Evolutionary conservation across 2,888 invertebrate genomes (phyloP).

Genomic region (Meiosimyza platycephala): DNA sequence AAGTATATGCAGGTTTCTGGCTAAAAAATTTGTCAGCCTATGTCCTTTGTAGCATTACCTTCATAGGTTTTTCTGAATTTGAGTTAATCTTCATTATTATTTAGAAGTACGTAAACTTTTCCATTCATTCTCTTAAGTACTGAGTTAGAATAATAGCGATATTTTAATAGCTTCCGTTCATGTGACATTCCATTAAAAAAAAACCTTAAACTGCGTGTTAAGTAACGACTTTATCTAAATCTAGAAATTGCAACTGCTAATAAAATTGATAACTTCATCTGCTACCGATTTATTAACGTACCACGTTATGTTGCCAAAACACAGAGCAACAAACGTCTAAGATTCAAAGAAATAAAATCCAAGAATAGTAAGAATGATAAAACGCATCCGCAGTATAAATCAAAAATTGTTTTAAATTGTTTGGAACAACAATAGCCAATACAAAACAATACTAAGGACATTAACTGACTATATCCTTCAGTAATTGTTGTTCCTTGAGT

Average conservation of each 20-base stretch:
- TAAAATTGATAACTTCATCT: constrained; percentile 27
- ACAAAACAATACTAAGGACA: constrained; percentile 3
- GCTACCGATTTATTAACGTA: constrained; percentile 17
- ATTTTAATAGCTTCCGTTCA: not conserved
- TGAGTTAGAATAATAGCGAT: not conserved
- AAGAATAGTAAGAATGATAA: constrained; percentile 22
- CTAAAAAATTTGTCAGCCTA: too few species aligned
- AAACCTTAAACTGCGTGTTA: too few species aligned
- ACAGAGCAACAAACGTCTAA: not conserved
- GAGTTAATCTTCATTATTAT: too few species aligned
- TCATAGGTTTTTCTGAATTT: too few species aligned
- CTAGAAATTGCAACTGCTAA: constrained; percentile 9
- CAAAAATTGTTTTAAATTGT: constrained; percentile 17
- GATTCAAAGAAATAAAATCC: not conserved
- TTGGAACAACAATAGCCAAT: constrained; percentile 14
- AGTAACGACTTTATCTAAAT: not conserved
- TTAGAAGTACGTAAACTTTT: too few species aligned
- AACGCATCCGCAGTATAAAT: constrained; percentile 31
- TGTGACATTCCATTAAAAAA: too few species aligned
- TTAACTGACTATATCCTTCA: constrained; percentile 6
- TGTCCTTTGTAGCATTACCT: too few species aligned
- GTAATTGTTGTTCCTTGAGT: constrained; percentile 2
- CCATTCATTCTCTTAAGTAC: too few species aligned
- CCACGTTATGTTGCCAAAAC: constrained; percentile 14
- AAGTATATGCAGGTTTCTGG: too few species aligned